A percentile compares a stretch with the other conserved stretches of the same genome.
These are phyloP conservation scores for Mustelus asterias DNA, from an alignment of 2,113 vertebrate species.

Conservation along the genomic window DNA sequence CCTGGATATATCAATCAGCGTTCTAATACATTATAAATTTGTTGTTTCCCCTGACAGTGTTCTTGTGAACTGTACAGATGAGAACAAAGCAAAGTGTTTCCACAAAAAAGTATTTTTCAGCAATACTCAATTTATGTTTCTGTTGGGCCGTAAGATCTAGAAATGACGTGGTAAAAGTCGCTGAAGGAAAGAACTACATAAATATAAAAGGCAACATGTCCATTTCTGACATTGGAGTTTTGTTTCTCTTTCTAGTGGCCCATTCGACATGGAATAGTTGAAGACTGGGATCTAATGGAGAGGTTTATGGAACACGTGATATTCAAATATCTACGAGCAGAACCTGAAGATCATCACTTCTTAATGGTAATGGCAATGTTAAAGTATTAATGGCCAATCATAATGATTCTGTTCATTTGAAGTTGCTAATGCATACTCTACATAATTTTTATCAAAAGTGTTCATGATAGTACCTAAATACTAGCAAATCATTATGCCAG, in stretches of 20 bases:
- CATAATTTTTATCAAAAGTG: neutral
- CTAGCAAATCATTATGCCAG: neutral
- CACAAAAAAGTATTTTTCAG: no score
- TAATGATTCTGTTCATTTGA: neutral
- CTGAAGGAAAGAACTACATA: neutral
- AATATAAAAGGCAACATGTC: neutral
- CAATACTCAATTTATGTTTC: neutral
- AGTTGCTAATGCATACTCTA: neutral
- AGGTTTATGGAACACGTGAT: slow-evolving; percentile 81
- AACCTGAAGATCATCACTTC: slow-evolving; percentile 80
- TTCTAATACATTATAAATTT: no score
- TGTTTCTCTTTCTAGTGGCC: slow-evolving; percentile 57
- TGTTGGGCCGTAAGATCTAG: neutral
- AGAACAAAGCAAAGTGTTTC: no score
- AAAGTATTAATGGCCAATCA: neutral
- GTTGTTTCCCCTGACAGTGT: no score
- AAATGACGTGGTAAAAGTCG: neutral
- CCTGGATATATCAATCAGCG: no score
- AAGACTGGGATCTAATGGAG: slow-evolving; percentile 86
- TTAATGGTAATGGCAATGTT: slow-evolving; percentile 62
- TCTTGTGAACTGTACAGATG: no score
- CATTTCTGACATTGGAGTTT: neutral
- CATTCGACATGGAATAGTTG: slow-evolving; percentile 67
- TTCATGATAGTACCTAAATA: neutral
- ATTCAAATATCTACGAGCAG: slow-evolving; percentile 77